Evolutionary conservation across 2,797 vertebrate species (phyloP), one percentile per base, ranked within the genome.

Genomic region (Gymnothorax reevesii): DNA sequence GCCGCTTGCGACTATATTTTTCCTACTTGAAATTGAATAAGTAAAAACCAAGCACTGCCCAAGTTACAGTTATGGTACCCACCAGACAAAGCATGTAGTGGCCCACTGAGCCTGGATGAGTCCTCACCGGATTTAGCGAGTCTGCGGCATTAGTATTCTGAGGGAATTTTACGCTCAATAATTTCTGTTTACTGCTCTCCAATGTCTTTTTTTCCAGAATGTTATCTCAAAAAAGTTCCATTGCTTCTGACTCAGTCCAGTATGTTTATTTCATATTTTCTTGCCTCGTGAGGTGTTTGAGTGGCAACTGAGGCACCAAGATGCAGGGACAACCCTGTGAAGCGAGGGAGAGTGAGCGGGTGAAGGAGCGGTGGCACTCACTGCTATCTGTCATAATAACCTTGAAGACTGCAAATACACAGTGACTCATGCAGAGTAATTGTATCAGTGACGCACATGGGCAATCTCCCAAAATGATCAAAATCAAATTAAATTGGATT

Each of bases 391-490:
- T 87, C 84, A 64, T 86, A 90, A 88, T 86, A 89, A 88, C 88
- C 88, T 91, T 90, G 89, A 91, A 86, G 89, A 84, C 86, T 66
- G 84, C 57, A 22, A 85, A 64, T 84, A 85, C 66, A 84, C 87
- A 84, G 64, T 92, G 90, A 91, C 62, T 90, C 89, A 88, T 87
- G 75, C 83, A 75, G 87, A 85, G 89, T 84, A 87, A 87, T 57
- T 82, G 89, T 90, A 84, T 87, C 83, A 54, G 54, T 91, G 90
- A 91, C 88, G 84, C 87, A 91, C 88, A 27, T 64, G 60, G 82
- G 83, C 88, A 88, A 85, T 89, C 84, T 86, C 87, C 82, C 84
- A 49, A 88, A 90, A 89, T 90, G 82, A 89, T 90, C 89, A 75
- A 79, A 88, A 88, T 87, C 69, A 84, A 90, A 91, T 90, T 87